phyloP scores from a whole-genome alignment of 2,888 invertebrate species.

The Sceliomorpha sp. region DNA sequence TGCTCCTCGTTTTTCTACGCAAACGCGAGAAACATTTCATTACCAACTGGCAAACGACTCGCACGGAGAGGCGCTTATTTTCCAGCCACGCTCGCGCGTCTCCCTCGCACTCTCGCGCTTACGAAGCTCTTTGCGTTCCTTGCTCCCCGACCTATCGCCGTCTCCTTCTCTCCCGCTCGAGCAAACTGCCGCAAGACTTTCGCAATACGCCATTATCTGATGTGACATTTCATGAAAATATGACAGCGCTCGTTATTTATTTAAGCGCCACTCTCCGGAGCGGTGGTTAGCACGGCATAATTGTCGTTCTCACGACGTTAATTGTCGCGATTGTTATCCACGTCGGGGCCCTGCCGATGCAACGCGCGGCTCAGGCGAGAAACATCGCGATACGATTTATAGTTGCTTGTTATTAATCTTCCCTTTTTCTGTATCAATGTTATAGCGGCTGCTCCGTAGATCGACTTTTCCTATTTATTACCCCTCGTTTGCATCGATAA shows the following conservation, averaged over 20 bases:
- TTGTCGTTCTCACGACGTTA: constrained; percentile 72
- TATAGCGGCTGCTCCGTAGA: constrained; percentile 12
- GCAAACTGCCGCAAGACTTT: constrained; percentile 33
- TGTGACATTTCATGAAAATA: constrained; percentile 74
- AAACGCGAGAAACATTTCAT: constrained; percentile 3
- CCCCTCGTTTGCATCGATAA: constrained; percentile 8
- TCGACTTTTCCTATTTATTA: constrained; percentile 15
- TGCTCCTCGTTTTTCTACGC: background rate
- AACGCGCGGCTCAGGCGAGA: constrained; percentile 31
- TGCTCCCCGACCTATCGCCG: constrained; percentile 20
- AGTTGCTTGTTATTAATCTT: constrained; percentile 40
- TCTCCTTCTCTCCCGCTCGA: constrained; percentile 12
- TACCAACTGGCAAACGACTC: background rate
- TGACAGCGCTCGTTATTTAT: constrained; percentile 65
- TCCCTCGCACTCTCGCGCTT: too few relatives aligned
- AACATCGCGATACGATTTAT: constrained; percentile 47
- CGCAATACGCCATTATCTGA: constrained; percentile 67
- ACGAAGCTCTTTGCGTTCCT: too few relatives aligned
- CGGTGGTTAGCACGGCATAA: constrained; percentile 58
- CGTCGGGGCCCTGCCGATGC: constrained; percentile 42
- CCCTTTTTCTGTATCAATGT: constrained; percentile 25
- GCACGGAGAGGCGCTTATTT: constrained; percentile 1
- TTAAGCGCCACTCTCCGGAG: constrained; percentile 44
- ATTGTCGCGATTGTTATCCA: constrained; percentile 76
- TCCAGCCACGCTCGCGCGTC: background rate